phyloP scores from a whole-genome alignment of 2,113 vertebrate species.

The Heterotilapia buettikoferi region DNA sequence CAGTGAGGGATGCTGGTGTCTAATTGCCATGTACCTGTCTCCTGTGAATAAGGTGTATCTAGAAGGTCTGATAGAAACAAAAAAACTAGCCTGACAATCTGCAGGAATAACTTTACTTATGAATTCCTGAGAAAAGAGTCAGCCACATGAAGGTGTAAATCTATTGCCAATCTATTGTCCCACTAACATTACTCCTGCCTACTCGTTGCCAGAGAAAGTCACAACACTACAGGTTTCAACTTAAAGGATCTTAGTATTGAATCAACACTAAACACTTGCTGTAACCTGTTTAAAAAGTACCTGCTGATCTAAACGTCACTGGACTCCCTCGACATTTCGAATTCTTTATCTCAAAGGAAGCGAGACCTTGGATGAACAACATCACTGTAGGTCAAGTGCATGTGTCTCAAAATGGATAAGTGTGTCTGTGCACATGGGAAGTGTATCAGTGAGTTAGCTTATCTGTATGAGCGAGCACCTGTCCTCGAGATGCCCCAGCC shows the following conservation, averaged over 20 bases:
- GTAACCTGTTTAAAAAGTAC: not conserved
- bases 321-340: not conserved
- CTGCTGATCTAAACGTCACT: not conserved
- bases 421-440: not conserved
- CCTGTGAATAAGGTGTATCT: not conserved
- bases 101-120: not conserved
- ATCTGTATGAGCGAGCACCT: slow-evolving; percentile 46
- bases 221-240: not conserved
- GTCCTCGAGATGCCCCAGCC: slow-evolving; percentile 35
- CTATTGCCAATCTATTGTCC: not conserved
- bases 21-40: not conserved
- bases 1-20: not conserved
- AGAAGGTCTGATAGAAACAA: not conserved
- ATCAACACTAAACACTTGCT: not conserved
- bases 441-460: slow-evolving; percentile 26
- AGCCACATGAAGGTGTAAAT: not conserved
- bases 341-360: not conserved
- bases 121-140: not conserved
- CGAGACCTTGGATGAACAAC: not conserved
- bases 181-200: not conserved
- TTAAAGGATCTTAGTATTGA: not conserved
- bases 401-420: not conserved
- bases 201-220: not conserved
- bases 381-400: not conserved
- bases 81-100: not conserved